phyloP scores from a whole-genome alignment of 2,888 invertebrate species.

The Sphecodes monilicornis region DNA sequence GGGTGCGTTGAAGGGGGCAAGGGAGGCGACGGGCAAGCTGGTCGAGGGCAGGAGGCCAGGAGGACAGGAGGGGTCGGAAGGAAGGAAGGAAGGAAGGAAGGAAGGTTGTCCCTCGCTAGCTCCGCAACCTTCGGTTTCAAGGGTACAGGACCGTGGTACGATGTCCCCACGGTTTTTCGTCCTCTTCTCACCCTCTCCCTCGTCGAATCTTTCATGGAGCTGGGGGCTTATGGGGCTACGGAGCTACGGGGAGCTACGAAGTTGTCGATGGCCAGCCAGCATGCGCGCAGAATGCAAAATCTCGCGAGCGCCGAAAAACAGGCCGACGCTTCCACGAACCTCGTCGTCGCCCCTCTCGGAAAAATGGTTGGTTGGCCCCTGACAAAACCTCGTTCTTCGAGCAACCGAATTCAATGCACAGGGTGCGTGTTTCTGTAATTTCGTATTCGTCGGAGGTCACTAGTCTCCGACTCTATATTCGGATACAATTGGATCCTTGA shows the following conservation, averaged over 20 bases:
- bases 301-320: slow-evolving; percentile 44
- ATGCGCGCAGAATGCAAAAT: slow-evolving; percentile 49
- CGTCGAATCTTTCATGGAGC: neutral
- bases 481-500: neutral
- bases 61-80: neutral
- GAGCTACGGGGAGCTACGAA: neutral
- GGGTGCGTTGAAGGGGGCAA: slow-evolving; percentile 26
- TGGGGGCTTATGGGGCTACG: neutral
- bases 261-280: slow-evolving; percentile 11
- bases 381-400: neutral
- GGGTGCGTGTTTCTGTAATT: neutral
- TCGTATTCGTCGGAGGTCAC: neutral
- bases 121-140: slow-evolving; percentile 81
- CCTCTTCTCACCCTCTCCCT: slow-evolving; percentile 17
- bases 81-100: slow-evolving; percentile 55
- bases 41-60: neutral
- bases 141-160: slow-evolving; percentile 78
- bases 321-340: slow-evolving; percentile 41
- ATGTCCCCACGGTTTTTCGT: slow-evolving; percentile 58
- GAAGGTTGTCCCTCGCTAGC: slow-evolving; percentile 75
- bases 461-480: neutral
- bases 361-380: neutral
- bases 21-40: neutral
- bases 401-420: neutral
- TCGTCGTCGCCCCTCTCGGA: neutral